A percentile compares a stretch with the other conserved stretches of the same genome.
Evolutionary conservation across 2,113 vertebrate species (phyloP).

Genomic region (Ceratotherium simum): DNA sequence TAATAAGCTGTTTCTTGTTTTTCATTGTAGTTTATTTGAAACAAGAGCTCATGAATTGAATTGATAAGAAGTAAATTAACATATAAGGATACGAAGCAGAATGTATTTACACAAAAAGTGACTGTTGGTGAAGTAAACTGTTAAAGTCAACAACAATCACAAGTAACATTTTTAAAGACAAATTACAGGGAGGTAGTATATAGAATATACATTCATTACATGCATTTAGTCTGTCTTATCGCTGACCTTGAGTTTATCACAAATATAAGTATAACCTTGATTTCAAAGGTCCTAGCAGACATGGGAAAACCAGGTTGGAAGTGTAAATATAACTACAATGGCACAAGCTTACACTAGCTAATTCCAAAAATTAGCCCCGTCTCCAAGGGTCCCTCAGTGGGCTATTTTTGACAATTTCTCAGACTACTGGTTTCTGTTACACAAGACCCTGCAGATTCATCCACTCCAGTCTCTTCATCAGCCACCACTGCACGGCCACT

Average conservation of each 20-base stretch:
- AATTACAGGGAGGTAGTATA: conserved; percentile 50
- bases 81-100: conserved; percentile 79
- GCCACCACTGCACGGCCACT: background rate
- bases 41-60: conserved; percentile 71
- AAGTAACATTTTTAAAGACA: conserved; percentile 66
- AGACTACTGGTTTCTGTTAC: background rate
- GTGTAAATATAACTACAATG: background rate
- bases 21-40: conserved; percentile 78
- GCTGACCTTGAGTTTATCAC: background rate
- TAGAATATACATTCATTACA: background rate
- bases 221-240: background rate
- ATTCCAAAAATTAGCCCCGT: background rate
- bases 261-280: background rate
- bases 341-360: background rate
- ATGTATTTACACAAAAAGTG: conserved; percentile 79
- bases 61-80: conserved; percentile 79
- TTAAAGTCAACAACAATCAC: conserved; percentile 76
- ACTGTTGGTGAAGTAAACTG: conserved; percentile 75
- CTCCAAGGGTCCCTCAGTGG: background rate
- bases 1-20: conserved; percentile 80
- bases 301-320: background rate
- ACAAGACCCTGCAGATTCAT: background rate
- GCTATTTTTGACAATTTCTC: conserved; percentile 15
- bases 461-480: background rate
- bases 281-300: background rate